A percentile compares a stretch with the other conserved stretches of the same genome.
Conservation (phyloP, 64 coral and sea anemone genomes). For the Pocillopora verrucosa region DNA sequence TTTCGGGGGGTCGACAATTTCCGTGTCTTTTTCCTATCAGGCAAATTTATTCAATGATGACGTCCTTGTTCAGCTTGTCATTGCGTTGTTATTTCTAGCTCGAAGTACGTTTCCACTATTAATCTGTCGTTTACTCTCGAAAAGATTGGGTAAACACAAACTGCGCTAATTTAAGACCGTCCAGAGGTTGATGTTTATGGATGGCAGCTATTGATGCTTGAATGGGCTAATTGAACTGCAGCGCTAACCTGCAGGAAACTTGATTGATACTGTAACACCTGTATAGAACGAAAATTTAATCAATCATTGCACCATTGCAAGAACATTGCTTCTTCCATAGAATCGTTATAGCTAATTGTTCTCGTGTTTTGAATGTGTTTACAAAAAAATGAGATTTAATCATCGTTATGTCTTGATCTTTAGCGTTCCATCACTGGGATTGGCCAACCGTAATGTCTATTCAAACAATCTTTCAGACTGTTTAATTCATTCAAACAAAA, state of each 20-base stretch:
- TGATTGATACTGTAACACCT: neutral
- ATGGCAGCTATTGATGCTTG: neutral
- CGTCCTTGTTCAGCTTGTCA: slow-evolving; percentile 45
- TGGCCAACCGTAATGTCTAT: neutral
- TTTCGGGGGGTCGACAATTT: slow-evolving; percentile 21
- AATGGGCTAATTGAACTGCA: neutral
- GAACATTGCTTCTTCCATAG: neutral
- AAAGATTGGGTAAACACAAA: slow-evolving; percentile 14
- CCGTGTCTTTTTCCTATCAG: slow-evolving; percentile 11
- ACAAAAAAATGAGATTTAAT: neutral
- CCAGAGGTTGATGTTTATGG: slow-evolving; percentile 3
- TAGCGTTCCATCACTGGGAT: neutral
- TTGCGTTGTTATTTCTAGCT: neutral
- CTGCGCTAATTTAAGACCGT: neutral
- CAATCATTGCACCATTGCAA: neutral
- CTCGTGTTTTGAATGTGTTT: neutral
- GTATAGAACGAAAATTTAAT: neutral
- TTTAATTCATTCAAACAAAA: neutral
- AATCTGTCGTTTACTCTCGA: neutral
- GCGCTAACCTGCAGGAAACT: neutral
- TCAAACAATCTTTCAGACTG: neutral
- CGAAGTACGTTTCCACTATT: neutral
- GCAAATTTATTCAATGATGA: slow-evolving; percentile 37
- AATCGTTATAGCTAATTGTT: neutral
- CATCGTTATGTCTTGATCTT: neutral